These are phyloP conservation scores for Toxostoma redivivum DNA, from an alignment of 2,113 vertebrate genomes.

Conservation along the genomic window DNA sequence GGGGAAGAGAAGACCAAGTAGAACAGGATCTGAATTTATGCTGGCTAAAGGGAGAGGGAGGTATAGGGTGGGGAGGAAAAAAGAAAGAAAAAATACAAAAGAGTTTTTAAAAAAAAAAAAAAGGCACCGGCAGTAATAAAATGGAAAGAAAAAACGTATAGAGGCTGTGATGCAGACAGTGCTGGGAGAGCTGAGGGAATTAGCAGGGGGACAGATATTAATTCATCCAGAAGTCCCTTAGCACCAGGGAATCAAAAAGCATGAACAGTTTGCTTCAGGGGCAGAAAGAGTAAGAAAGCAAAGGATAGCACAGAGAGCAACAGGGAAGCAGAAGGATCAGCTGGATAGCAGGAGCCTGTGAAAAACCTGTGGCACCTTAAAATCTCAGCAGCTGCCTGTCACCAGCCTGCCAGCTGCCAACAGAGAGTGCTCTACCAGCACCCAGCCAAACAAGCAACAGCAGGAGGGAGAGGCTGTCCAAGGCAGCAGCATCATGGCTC, in stretches of 20 bases:
- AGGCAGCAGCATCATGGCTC: not conserved
- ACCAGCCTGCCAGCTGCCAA: not conserved
- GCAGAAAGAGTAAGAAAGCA: not conserved
- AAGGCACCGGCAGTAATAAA: not conserved
- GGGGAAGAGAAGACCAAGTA: not conserved
- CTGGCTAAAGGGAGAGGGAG: not conserved
- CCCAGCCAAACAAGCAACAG: not conserved
- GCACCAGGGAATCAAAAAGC: not conserved
- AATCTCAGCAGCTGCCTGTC: not conserved
- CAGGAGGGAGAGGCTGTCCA: not conserved
- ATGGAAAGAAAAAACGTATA: not conserved
- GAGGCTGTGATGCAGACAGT: not conserved
- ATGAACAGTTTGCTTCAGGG: not conserved
- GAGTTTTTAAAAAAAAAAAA: fast-evolving
- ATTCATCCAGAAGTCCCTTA: not conserved
- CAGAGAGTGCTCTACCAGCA: not conserved
- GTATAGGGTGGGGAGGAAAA: not conserved
- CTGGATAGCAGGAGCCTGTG: not conserved
- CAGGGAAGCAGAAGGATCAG: not conserved
- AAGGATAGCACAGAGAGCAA: not conserved
- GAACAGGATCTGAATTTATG: not conserved
- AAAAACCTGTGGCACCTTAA: not conserved
- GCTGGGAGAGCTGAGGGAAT: not conserved
- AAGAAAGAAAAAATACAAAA: not conserved
- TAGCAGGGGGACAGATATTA: not conserved